phyloP scores from a whole-genome alignment of 1,140 invertebrate species.

The Stegodyphus dumicola region DNA sequence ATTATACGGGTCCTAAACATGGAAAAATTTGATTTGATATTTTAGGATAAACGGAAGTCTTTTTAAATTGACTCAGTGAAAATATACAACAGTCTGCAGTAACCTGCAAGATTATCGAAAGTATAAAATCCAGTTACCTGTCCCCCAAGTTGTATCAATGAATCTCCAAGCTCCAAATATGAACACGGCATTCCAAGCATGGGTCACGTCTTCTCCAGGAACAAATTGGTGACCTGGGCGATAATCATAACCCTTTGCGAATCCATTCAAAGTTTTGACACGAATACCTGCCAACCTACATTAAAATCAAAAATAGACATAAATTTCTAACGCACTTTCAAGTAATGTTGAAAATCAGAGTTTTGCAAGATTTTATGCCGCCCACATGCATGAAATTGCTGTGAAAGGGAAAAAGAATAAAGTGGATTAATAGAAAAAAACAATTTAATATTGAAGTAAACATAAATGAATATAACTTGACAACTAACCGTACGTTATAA shows the following conservation, averaged over 20 bases:
- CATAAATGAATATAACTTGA: not conserved
- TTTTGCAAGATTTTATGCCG: not conserved
- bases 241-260: constrained; percentile 67
- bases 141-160: constrained; percentile 72
- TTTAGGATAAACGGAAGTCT: not conserved
- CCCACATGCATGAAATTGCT: too few species aligned
- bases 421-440: too few species aligned
- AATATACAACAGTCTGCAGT: too few species aligned
- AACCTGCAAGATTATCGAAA: too few species aligned
- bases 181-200: constrained; percentile 70
- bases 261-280: constrained; percentile 67
- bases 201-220: constrained; percentile 65
- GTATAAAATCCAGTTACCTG: constrained; percentile 57
- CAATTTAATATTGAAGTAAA: not conserved
- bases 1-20: too few species aligned
- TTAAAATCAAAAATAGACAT: not conserved
- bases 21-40: not conserved
- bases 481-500: not conserved
- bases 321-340: not conserved
- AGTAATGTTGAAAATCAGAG: not conserved
- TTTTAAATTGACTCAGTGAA: not conserved
- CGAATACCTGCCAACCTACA: constrained; percentile 64
- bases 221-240: constrained; percentile 66
- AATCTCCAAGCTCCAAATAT: constrained; percentile 68
- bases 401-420: too few species aligned